Evolutionary conservation across 1,140 invertebrate species (phyloP).

Genomic region (Frieseomelitta varia): DNA sequence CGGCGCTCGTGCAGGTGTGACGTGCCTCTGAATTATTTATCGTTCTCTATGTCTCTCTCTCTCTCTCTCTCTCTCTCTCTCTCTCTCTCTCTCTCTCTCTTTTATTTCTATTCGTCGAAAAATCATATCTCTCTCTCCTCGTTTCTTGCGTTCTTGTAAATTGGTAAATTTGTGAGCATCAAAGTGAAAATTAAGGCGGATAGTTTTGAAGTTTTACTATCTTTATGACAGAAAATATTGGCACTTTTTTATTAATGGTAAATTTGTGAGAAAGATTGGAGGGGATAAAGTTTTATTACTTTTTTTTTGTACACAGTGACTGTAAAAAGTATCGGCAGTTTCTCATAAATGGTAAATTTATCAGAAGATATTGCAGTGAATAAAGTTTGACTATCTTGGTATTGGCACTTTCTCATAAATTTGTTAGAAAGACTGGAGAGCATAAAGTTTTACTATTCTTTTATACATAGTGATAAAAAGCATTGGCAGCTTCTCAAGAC

Average conservation of each 20-base stretch:
- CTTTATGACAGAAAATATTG: too few species aligned
- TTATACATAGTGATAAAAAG: too few species aligned
- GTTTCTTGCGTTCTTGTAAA: background rate
- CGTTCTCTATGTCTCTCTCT: background rate
- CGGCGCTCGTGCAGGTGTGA: background rate
- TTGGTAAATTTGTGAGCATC: background rate
- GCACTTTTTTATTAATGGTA: background rate
- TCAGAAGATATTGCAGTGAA: too few species aligned
- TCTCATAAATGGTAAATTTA: too few species aligned
- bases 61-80: background rate
- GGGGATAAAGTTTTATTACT: background rate
- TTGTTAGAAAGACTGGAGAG: too few species aligned
- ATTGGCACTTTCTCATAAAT: background rate
- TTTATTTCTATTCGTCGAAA: background rate
- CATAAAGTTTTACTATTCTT: background rate
- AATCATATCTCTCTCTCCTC: background rate
- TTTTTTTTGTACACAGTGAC: too few species aligned
- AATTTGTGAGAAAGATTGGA: background rate
- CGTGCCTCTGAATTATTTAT: conserved; percentile 27
- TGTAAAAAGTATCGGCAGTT: too few species aligned
- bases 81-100: background rate
- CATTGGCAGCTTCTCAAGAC: too few species aligned
- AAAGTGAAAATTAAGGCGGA: too few species aligned
- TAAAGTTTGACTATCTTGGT: too few species aligned
- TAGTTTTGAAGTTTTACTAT: background rate